These are phyloP conservation scores for Nezara viridula DNA, from an alignment of 2,888 invertebrate genomes.

Conservation along the genomic window DNA sequence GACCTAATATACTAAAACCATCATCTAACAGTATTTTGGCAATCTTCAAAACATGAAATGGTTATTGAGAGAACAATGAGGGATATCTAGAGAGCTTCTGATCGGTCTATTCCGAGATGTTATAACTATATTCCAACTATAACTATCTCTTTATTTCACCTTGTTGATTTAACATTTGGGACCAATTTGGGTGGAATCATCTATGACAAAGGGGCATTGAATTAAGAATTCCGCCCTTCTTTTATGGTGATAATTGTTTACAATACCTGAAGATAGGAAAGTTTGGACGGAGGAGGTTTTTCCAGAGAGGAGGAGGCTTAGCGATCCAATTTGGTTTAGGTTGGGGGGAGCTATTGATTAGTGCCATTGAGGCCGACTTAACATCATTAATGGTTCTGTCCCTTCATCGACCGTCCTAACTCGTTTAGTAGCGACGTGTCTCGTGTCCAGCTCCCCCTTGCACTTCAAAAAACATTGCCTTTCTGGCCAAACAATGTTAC, in stretches of 20 bases:
- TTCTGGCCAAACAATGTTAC: not conserved
- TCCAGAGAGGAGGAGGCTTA: not conserved
- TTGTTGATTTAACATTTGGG: no score
- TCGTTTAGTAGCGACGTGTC: not conserved
- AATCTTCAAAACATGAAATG: no score
- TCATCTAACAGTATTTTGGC: no score
- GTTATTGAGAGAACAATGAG: no score
- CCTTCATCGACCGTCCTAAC: not conserved
- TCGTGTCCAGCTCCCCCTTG: not conserved
- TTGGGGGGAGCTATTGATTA: not conserved
- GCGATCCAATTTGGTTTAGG: constrained; percentile 6
- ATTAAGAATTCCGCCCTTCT: not conserved
- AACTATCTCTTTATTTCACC: no score
- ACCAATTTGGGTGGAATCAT: no score
- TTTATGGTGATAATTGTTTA: not conserved
- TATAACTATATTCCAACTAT: no score
- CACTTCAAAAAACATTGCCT: constrained; percentile 10
- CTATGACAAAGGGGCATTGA: not conserved
- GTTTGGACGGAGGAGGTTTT: not conserved
- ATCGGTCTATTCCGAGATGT: no score
- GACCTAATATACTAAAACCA: no score
- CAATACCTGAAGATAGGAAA: not conserved
- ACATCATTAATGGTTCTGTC: constrained; percentile 22
- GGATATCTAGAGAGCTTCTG: no score
- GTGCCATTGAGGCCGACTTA: constrained; percentile 18